phyloP scores from a whole-genome alignment of 1,140 invertebrate genomes.

The Bombus pyrosoma region DNA sequence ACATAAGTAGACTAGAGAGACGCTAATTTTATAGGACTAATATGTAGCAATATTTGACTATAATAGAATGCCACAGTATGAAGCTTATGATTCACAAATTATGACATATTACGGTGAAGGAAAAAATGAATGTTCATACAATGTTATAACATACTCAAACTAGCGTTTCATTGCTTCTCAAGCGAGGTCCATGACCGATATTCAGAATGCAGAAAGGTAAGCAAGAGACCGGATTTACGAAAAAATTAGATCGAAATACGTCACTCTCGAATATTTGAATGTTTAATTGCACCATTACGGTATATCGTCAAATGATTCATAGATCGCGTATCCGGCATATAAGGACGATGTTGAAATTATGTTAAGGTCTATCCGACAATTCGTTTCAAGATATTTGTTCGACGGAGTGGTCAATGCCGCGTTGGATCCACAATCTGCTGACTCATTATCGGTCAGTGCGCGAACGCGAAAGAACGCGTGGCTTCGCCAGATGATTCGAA shows the following conservation, averaged over 20 bases:
- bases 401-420: constrained; percentile 40
- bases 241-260: background rate
- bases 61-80: too few relatives aligned
- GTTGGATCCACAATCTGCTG: constrained; percentile 44
- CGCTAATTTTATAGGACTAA: too few relatives aligned
- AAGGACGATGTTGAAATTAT: constrained; percentile 35
- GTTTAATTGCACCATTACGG: constrained; percentile 7
- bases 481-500: constrained; percentile 13
- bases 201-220: background rate
- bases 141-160: too few relatives aligned
- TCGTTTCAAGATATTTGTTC: constrained; percentile 21
- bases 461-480: background rate
- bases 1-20: too few relatives aligned
- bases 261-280: constrained; percentile 5
- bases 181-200: background rate
- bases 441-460: constrained; percentile 49
- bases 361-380: constrained; percentile 39
- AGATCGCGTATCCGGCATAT: background rate
- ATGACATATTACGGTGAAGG: too few relatives aligned
- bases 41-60: too few relatives aligned
- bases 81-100: too few relatives aligned
- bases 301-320: constrained; percentile 15
- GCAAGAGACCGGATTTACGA: background rate
- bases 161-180: background rate
- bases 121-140: too few relatives aligned